Evolutionary conservation across 2,113 vertebrate genomes (phyloP).

Genomic region (Hippopotamus amphibius): DNA sequence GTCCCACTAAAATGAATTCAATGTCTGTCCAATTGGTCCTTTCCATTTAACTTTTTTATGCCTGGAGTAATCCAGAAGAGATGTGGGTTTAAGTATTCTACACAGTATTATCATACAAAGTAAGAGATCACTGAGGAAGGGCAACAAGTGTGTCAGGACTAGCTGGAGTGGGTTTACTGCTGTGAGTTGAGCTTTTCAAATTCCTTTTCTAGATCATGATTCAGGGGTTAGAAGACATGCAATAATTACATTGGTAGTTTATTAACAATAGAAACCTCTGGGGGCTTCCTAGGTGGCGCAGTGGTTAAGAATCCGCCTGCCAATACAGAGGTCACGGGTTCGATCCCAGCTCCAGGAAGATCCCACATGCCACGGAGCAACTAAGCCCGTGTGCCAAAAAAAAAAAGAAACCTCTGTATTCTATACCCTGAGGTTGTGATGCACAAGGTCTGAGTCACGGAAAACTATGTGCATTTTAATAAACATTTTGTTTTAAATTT

Average conservation of each 20-base stretch:
- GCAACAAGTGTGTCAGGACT: not conserved
- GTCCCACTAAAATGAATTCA: conserved; percentile 68
- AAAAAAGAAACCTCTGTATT: not conserved
- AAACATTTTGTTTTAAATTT: not conserved
- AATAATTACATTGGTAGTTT: not conserved
- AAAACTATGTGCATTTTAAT: conserved; percentile 23
- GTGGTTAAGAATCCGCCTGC: too few relatives aligned
- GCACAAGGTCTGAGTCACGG: not conserved
- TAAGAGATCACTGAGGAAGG: not conserved
- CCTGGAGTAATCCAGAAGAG: not conserved
- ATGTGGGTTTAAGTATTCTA: not conserved
- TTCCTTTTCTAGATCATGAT: not conserved
- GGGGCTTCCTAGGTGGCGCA: too few relatives aligned
- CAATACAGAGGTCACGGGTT: too few relatives aligned
- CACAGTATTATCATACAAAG: not conserved
- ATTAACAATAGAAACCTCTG: not conserved
- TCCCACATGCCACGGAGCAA: too few relatives aligned
- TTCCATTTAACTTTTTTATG: conserved; percentile 18
- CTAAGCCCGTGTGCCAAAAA: too few relatives aligned
- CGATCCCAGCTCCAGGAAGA: too few relatives aligned
- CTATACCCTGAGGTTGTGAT: not conserved
- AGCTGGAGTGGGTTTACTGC: not conserved
- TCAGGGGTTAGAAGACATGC: not conserved
- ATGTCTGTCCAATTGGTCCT: conserved; percentile 48
- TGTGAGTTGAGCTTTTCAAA: not conserved